phyloP scores from a whole-genome alignment of 2,888 invertebrate genomes.

The Caradrina kadenii region DNA sequence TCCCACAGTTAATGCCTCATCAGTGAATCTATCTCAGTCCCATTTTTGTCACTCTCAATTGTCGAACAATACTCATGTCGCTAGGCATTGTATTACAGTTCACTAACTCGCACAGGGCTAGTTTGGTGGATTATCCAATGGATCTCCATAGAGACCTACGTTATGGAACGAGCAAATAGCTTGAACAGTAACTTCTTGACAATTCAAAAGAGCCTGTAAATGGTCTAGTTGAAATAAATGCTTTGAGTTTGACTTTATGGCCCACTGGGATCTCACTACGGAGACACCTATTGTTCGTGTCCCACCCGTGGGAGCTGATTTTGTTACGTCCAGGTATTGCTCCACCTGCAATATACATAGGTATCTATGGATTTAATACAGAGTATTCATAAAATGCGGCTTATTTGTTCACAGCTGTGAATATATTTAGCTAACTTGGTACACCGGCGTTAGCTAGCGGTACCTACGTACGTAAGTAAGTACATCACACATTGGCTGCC shows the following conservation, averaged over 20 bases:
- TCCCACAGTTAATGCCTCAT: slow-evolving; percentile 67
- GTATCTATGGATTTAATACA: not conserved
- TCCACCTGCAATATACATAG: slow-evolving; percentile 1
- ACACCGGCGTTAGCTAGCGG: slow-evolving; percentile 25
- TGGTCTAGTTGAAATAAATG: no score
- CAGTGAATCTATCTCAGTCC: slow-evolving; percentile 65
- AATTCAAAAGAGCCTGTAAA: no score
- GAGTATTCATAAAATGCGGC: slow-evolving; percentile 26
- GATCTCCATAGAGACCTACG: no score
- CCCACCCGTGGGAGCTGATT: not conserved
- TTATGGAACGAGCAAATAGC: no score
- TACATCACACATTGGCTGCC: slow-evolving; percentile 22
- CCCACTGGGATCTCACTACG: not conserved
- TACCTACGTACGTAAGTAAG: slow-evolving; percentile 34
- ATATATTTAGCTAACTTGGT: slow-evolving; percentile 42
- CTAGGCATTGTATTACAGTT: not conserved
- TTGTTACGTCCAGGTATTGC: not conserved
- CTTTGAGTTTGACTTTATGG: no score
- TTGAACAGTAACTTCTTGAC: no score
- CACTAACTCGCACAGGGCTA: not conserved
- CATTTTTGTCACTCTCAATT: slow-evolving; percentile 41
- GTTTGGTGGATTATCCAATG: no score
- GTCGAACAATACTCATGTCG: slow-evolving; percentile 11
- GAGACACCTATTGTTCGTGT: not conserved
- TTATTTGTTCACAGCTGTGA: slow-evolving; percentile 36